Base-by-base conservation (phyloP, 2,113 vertebrate species). In the Anguilla rostrata region DNA sequence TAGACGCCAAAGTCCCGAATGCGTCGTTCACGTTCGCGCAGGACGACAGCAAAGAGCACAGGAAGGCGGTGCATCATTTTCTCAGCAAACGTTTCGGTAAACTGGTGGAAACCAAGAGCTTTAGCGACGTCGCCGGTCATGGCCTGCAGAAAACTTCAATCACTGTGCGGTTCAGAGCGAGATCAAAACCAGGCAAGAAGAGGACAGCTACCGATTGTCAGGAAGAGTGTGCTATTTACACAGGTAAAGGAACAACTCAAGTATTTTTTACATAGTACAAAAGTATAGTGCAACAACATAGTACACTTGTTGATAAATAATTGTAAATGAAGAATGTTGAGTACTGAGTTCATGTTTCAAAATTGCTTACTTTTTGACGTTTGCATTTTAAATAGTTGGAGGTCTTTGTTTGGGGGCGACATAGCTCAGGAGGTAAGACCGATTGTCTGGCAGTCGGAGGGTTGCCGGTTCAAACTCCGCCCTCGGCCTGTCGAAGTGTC, bases 31-130 rank as follows among this genome's bases (percentile, higher is more conserved):
- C 71, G 9, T 99, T 99, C 90, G 92, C 93, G 43, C 94, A 96
- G 0, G 97, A 99, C 84, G 90, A 88, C 80, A 91, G 92, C 81
- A 99, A 98, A 91, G 96, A 97, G 3, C 97, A 98, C 90, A 95
- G 98, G 90, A 98, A 95, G 79, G 92, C 91, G 0, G 95, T 99
- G 46, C 98, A 99, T 86, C 98, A 98, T 92, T 97, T 99, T 87
- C 92, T 99, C 87, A 97, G 94, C 85, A 95, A 94, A 82, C 95
- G 94, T 85, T 99, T 99, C 80, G 98, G 98, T 20, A 98, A 97
- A 80, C 94, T 99, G 82, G 90, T 99, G 89, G 98, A 99, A 95
- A 98, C 97, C 0, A 99, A 99, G 78, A 97, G 97, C 88, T 98
- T 99, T 88, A 85, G 87, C 2, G 87, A 92, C 82, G 81, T 88